These are phyloP conservation scores for Lepus timidus DNA, from an alignment of 2,113 vertebrate genomes.

Conservation along the genomic window DNA sequence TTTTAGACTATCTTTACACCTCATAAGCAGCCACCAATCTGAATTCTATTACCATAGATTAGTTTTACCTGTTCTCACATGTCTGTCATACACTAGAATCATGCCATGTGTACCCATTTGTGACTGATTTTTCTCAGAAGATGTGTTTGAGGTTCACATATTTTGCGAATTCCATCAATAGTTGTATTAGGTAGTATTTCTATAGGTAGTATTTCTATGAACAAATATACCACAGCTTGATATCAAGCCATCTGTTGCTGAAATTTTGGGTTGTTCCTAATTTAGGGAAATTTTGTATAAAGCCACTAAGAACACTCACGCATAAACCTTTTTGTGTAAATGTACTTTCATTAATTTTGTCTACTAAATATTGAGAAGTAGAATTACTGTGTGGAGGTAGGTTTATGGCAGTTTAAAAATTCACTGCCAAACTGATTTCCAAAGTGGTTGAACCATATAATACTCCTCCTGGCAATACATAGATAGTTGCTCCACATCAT, in stretches of 20 bases:
- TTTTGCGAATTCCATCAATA: not conserved
- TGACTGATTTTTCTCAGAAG: constrained; percentile 1
- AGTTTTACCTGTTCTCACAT: not conserved
- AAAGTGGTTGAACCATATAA: not conserved
- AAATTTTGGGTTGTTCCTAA: not conserved
- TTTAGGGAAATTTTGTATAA: not conserved
- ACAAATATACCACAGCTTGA: not conserved
- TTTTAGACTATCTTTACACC: not conserved
- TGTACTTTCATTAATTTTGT: not conserved
- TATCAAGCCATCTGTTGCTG: not conserved
- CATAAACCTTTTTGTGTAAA: not conserved
- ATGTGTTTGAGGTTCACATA: not conserved
- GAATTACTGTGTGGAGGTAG: not conserved
- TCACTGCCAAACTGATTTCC: not conserved
- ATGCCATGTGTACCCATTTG: not conserved
- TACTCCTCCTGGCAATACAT: not conserved
- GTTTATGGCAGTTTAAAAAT: not conserved
- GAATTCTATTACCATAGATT: not conserved
- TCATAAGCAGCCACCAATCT: not conserved
- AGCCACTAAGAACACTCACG: not conserved
- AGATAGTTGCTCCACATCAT: not conserved
- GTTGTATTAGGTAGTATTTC: not conserved
- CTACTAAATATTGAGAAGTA: not conserved
- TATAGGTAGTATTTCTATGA: not conserved
- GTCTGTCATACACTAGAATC: not conserved